Evolutionary conservation across 2,888 invertebrate species (phyloP).

Genomic region (Galeruca laticollis): DNA sequence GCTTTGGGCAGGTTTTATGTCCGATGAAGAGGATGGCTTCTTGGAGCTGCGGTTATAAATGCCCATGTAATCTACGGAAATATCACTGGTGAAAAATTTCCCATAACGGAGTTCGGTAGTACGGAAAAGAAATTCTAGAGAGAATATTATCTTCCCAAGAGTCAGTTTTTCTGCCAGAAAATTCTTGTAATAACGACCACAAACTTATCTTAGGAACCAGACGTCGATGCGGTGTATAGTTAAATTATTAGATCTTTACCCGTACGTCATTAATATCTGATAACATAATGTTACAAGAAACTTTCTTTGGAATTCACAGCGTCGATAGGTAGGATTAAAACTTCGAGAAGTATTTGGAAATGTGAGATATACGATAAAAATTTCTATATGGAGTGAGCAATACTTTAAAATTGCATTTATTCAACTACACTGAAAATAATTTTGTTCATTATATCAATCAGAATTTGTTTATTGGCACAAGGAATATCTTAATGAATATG

Average conservation of each 20-base stretch:
- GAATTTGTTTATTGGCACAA: no score
- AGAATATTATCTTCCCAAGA: slow-evolving; percentile 8
- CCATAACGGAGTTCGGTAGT: slow-evolving; percentile 18
- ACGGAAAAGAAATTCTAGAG: slow-evolving; percentile 9
- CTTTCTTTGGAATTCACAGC: no score
- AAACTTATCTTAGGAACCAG: no score
- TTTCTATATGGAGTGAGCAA: slow-evolving; percentile 4
- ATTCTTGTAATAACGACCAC: slow-evolving; percentile 11
- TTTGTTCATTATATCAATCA: no score
- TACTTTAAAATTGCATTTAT: background rate
- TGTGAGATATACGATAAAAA: slow-evolving; percentile 1
- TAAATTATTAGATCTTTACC: no score
- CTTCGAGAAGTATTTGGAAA: slow-evolving; percentile 8
- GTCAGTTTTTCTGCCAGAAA: slow-evolving; percentile 3
- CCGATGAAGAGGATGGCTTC: slow-evolving; percentile 5
- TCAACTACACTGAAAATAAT: no score
- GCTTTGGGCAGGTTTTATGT: no score
- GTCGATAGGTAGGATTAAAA: slow-evolving; percentile 1
- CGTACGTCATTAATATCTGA: no score
- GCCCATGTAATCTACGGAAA: slow-evolving; percentile 3
- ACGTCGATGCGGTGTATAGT: background rate
- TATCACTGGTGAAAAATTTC: background rate
- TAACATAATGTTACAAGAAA: slow-evolving; percentile 11
- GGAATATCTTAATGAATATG: no score
- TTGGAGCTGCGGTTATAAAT: slow-evolving; percentile 13